Base-by-base conservation (phyloP, 2,797 vertebrate genomes). In the Fistularia tabacaria region DNA sequence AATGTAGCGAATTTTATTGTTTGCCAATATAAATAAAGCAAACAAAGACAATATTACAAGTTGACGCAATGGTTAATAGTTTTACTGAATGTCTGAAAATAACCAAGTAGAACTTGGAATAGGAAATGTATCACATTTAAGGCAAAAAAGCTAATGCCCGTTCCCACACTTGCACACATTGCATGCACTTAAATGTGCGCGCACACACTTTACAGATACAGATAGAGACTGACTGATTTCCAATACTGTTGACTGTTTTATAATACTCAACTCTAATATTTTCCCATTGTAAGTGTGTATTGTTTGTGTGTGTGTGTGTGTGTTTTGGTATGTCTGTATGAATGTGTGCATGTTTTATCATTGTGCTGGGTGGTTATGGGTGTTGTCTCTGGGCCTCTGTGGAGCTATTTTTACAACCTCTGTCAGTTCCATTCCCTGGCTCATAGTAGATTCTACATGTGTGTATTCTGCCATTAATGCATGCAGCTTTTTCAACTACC, bases 241-340 rank as follows among this genome's bases (percentile, higher is more conserved):
- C 69, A 71, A 74, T 66, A 61, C 57, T 54, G 72, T 71, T 79
- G 78, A 78, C 68, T 60, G 72, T 64, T 83, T 77, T 79, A 85
- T 69, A 54, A 56, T 69, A 57, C 67, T 69, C 60, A 73, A 77
- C 40, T 64, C 49, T 70, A 70, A 69, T 69, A 70, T 57, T 74
- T 80, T 76, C 82, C 76, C 76, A 66, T 56, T 73, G 71, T 48
- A 68, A 43, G 7, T 9, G 1, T 14, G 25, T 25, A 25, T 25
- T 25, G 25, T 25, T 25, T 49, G 25, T 46, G 48, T 52, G 36
- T 44, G 48, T 57, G 49, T 49, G 25, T 25, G 25, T 25, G 25
- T 25, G 25, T 25, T 25, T 3, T 2, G 25, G 25, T 25, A 25
- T 25, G 46, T 58, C 41, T 44, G 49, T 57, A 11, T 73, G 48